phyloP scores from a whole-genome alignment of 2,113 vertebrate genomes.

The Puffinus mauretanicus region DNA sequence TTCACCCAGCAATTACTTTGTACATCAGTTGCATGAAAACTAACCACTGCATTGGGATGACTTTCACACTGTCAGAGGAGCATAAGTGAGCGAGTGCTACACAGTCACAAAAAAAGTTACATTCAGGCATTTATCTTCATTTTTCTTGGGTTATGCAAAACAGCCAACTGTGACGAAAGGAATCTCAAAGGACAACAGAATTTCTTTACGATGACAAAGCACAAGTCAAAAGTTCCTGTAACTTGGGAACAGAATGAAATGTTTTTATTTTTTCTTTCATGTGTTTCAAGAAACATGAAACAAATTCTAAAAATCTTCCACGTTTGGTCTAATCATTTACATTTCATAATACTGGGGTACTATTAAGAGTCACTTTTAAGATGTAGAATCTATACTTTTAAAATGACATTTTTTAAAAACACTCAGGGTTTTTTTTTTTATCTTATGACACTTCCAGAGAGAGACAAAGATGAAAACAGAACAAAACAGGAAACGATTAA shows the following conservation, averaged over 20 bases:
- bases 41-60: not conserved
- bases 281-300: not conserved
- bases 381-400: not conserved
- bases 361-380: not conserved
- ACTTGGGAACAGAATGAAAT: not conserved
- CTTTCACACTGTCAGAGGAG: not conserved
- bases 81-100: not conserved
- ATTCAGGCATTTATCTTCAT: not conserved
- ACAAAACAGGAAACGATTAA: slow-evolving; percentile 29
- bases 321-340: not conserved
- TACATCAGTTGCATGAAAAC: not conserved
- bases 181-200: not conserved
- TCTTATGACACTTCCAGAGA: slow-evolving; percentile 3
- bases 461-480: not conserved
- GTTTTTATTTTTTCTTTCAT: not conserved
- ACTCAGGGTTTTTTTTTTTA: not conserved
- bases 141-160: not conserved
- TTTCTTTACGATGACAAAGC: not conserved
- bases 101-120: not conserved
- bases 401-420: not conserved
- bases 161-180: not conserved
- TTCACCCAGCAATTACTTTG: not conserved
- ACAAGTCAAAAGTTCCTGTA: not conserved
- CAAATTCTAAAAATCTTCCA: not conserved
- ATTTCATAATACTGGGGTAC: not conserved